Evolutionary conservation across 23 tunicate species (phyloP), one percentile per base, ranked within the genome.

Genomic region (Ciona savignyi): DNA sequence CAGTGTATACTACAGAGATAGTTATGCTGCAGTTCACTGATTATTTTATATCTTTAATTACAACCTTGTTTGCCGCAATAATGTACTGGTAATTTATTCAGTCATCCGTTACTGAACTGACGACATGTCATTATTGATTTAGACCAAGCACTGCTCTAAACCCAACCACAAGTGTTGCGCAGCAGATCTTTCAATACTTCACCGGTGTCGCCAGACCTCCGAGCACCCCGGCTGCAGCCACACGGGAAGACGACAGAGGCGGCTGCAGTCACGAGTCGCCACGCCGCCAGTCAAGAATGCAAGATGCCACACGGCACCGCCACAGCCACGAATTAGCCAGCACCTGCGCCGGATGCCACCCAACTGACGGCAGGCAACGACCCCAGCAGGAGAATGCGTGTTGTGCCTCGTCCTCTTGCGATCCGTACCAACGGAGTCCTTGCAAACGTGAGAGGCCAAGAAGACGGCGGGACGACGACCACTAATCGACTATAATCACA

Each of bases 131-230:
- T n/a, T n/a, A n/a, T 42, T 42, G 15, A 6, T 42, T 42, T 15
- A 42, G 56, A 42, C 56, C 56, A 42, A 42, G 56, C 56, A 29
- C 35, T 61, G 34, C 29, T 6, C 23, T 63, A 2, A 31, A 62
- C 32, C 30, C 80, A 4, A 25, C 81, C 1, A n/a, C 86, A 61
- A 81, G 78, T 75, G 87, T 88, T 9, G 95, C 87, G 35, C 87
- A 88, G 49, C 95, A 88, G 2, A 88, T 88, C 33, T 78, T 42
- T 42, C 86, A 88, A 0, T 88, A 80, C 64, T 88, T 88, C 65
- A 73, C 95, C 63, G 95, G 95, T 11, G 32, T 83, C 29, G 71
- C 81, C 2, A 35, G 34, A 32, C 63, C 77, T 4, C 48, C 83
- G 9, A 29, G 67, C 28, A 51, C 78, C n/a, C 61, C 34, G 51